Conservation (phyloP, 2,888 invertebrate genomes). For the Tigriopus californicus region DNA sequence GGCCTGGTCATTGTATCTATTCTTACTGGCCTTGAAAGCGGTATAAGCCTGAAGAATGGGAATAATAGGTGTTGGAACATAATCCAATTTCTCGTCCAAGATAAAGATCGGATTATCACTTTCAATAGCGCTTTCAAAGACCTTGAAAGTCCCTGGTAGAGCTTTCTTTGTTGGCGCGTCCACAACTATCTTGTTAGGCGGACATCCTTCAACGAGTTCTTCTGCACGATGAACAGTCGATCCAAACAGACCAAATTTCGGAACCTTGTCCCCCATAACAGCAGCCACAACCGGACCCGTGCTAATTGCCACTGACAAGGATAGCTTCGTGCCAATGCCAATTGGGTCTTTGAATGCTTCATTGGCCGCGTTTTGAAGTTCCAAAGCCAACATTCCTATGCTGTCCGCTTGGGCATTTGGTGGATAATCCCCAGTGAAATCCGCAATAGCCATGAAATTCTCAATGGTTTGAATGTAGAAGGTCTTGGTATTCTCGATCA, state of each 20-base stretch:
- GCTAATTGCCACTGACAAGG: not conserved
- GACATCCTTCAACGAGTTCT: no score
- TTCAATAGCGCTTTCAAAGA: no score
- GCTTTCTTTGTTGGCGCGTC: no score
- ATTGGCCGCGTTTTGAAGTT: not conserved
- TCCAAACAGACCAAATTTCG: not conserved
- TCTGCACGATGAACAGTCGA: no score
- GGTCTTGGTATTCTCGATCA: constrained; percentile 77
- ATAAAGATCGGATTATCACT: no score
- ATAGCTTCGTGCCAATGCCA: not conserved
- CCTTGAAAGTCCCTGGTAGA: no score
- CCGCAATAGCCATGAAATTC: constrained; percentile 94
- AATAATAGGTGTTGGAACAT: no score
- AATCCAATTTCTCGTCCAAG: no score
- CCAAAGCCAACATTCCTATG: not conserved
- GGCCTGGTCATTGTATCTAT: no score
- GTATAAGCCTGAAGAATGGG: no score
- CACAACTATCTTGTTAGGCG: no score
- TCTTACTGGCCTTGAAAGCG: no score
- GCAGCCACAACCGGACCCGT: not conserved
- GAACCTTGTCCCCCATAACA: not conserved
- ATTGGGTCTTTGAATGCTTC: not conserved
- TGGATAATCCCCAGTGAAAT: constrained; percentile 31
- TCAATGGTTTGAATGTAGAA: constrained; percentile 66
- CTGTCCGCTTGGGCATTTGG: not conserved